phyloP scores from a whole-genome alignment of 2,113 vertebrate species.

The Syrrhaptes paradoxus region DNA sequence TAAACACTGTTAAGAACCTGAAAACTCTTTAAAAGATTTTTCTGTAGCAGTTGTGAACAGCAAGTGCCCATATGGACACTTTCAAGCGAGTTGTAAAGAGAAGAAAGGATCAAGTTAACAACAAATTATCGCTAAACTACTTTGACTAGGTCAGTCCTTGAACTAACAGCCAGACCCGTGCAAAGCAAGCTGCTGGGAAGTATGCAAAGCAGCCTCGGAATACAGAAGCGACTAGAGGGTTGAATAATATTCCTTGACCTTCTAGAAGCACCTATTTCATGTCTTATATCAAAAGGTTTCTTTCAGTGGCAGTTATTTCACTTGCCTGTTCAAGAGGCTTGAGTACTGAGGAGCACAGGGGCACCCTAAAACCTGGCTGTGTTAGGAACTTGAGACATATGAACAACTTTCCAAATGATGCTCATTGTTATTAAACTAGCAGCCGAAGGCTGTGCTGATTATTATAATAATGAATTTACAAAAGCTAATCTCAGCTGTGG shows the following conservation, averaged over 20 bases:
- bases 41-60: neutral
- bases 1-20: neutral
- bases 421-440: neutral
- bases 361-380: neutral
- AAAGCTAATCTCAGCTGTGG: neutral
- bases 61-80: neutral
- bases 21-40: neutral
- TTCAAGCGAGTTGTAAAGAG: neutral
- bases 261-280: neutral
- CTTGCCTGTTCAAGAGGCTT: neutral
- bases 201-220: neutral
- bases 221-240: neutral
- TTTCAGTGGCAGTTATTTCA: neutral
- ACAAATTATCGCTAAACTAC: neutral
- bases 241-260: neutral
- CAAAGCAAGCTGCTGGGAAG: neutral
- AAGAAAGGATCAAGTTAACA: neutral
- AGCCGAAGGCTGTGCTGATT: neutral
- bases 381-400: neutral
- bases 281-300: neutral
- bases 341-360: neutral
- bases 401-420: neutral
- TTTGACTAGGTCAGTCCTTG: neutral
- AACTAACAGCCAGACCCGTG: neutral
- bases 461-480: neutral